These are phyloP conservation scores for Cantharis rufa DNA, from an alignment of 2,888 invertebrate species.

Conservation along the genomic window DNA sequence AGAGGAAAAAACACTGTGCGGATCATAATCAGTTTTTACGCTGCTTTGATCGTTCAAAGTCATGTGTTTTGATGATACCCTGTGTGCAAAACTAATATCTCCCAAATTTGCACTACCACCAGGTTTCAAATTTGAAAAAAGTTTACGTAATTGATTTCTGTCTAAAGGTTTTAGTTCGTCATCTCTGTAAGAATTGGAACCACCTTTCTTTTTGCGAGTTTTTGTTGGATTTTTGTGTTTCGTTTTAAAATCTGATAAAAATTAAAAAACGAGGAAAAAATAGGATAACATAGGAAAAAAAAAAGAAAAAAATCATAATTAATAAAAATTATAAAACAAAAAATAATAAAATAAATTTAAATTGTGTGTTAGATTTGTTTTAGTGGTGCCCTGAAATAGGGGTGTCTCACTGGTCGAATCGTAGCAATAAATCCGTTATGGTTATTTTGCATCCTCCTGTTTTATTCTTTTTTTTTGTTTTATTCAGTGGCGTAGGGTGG, in stretches of 20 bases:
- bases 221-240: constrained; percentile 26
- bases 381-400: background rate
- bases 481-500: too few relatives aligned
- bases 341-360: background rate
- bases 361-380: background rate
- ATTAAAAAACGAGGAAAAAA: constrained; percentile 18
- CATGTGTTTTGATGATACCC: constrained; percentile 30
- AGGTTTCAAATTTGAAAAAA: constrained; percentile 48
- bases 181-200: constrained; percentile 21
- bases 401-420: background rate
- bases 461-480: too few relatives aligned
- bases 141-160: constrained; percentile 52
- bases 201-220: constrained; percentile 35
- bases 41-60: constrained; percentile 8
- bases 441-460: too few relatives aligned
- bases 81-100: constrained; percentile 47
- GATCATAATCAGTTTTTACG: constrained; percentile 39
- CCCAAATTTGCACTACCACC: constrained; percentile 44
- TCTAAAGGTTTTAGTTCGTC: constrained; percentile 51
- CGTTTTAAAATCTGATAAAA: constrained; percentile 8
- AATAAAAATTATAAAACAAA: background rate
- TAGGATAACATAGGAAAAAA: constrained; percentile 39
- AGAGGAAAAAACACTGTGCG: constrained; percentile 50
- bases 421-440: too few relatives aligned
- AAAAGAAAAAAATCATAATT: constrained; percentile 18